These are phyloP conservation scores for Seriola dumerili DNA, from an alignment of 2,113 vertebrate genomes.

Conservation along the genomic window DNA sequence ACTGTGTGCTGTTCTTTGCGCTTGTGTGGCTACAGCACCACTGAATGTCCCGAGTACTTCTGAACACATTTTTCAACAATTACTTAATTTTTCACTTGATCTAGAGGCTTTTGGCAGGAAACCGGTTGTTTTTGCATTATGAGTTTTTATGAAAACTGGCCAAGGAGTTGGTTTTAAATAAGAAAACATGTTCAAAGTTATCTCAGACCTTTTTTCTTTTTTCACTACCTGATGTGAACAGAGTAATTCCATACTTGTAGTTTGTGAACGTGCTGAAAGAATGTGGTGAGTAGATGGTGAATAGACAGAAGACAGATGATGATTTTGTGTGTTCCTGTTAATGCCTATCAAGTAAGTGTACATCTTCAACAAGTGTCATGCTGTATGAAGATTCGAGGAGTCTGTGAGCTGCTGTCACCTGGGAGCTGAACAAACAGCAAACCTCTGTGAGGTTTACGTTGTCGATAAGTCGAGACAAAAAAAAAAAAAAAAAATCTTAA, in stretches of 20 bases:
- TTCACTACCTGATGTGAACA: constrained; percentile 46
- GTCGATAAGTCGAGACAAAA: constrained; percentile 49
- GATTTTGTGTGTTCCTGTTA: constrained; percentile 62
- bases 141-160: constrained; percentile 29
- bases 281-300: constrained; percentile 51
- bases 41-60: constrained; percentile 49
- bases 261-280: constrained; percentile 48
- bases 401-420: constrained; percentile 66
- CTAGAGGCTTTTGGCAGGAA: constrained; percentile 35
- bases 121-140: constrained; percentile 41
- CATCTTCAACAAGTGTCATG: constrained; percentile 50
- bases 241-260: constrained; percentile 6
- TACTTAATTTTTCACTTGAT: constrained; percentile 42
- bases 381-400: constrained; percentile 69
- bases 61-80: constrained; percentile 23
- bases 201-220: constrained; percentile 42
- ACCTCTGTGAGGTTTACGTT: constrained; percentile 85
- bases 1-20: constrained; percentile 21
- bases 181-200: constrained; percentile 27
- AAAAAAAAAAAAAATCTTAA: constrained; percentile 48
- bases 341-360: constrained; percentile 49
- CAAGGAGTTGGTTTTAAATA: constrained; percentile 11
- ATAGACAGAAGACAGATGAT: constrained; percentile 29
- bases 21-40: constrained; percentile 35
- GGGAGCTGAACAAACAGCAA: constrained; percentile 66